Evolutionary conservation across 2,113 vertebrate species (phyloP), one percentile per base, ranked within the genome.

Genomic region (Eclectus roratus): DNA sequence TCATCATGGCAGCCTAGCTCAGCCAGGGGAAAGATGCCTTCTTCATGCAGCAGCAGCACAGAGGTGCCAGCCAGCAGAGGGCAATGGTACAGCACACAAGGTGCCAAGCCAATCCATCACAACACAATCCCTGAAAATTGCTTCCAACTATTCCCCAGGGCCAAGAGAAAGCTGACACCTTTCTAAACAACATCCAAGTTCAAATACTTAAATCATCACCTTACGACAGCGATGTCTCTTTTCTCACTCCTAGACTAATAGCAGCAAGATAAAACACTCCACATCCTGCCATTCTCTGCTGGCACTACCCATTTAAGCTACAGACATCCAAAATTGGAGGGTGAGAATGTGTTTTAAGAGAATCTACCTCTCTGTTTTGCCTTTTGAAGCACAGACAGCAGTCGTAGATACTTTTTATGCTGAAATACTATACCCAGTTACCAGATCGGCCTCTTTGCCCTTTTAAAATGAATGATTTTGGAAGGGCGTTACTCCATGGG

Each of bases 1-100:
- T 28, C 53, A 70, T 8, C 64, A 35, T 6, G 15, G 73, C 85
- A 90, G 46, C 2, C 2, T 31, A 6, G 2, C 50, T 55, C 46
- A 66, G 60, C 25, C 47, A 27, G 13, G 4, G 13, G 50, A 41
- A 71, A 65, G 44, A 37, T 18, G 20, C 31, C 20, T 85, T 20
- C 43, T 27, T 53, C 1, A 23, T 31, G 56, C n/a, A 74, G 72
- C 28, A 63, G 65, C 55, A 79, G 77, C 71, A 11, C n/a, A 21
- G 64, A 17, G 2, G 46, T 35, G 66, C 33, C 85, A 91, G 61
- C 91, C 96, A 87, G 94, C 77, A 94, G 93, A 96, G 94, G 96
- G 96, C 96, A 96, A 81, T 28, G 80, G 39, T 3, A 95, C 24
- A 68, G 85, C 82, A 58, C 18, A 1, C 0, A 12, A 77, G 8